Percentiles rank a stretch among this genome's conserved stretches.
Evolutionary conservation across 2,888 invertebrate genomes (phyloP).

Genomic region (Orthosia gothica): DNA sequence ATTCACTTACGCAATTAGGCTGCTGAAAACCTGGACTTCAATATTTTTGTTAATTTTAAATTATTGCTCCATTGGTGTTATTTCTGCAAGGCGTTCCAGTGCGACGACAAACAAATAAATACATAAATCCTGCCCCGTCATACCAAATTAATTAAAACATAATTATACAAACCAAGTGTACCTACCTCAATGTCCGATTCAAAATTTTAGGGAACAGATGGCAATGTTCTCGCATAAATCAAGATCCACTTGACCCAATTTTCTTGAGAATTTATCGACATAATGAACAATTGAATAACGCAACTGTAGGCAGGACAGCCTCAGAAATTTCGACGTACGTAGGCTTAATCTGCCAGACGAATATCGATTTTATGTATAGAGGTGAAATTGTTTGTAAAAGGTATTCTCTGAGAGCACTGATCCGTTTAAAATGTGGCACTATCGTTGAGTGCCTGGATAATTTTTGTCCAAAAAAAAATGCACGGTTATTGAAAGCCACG

Average conservation of each 20-base stretch:
- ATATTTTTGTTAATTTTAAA: no score
- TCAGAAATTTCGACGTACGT: conserved; percentile 21
- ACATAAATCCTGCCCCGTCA: background rate
- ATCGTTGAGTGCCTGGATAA: no score
- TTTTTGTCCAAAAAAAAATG: no score
- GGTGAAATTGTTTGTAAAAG: no score
- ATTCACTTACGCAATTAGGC: no score
- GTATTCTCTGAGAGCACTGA: background rate
- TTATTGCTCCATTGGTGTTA: no score
- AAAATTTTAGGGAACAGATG: conserved; percentile 8
- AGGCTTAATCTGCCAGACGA: conserved; percentile 1
- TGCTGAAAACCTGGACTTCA: no score
- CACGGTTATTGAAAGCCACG: no score
- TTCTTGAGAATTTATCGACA: conserved; percentile 17
- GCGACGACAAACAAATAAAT: no score
- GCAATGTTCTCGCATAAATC: conserved; percentile 16
- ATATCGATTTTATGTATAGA: background rate
- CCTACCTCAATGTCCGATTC: background rate
- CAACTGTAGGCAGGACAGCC: background rate
- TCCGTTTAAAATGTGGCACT: no score
- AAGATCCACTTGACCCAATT: conserved; percentile 21
- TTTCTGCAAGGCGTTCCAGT: no score
- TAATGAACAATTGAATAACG: conserved; percentile 1
- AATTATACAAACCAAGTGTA: background rate
- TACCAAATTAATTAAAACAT: background rate